A percentile compares a stretch with the other conserved stretches of the same genome.
These are phyloP conservation scores for Nycticryphes semicollaris DNA, from an alignment of 2,113 vertebrate species.

Conservation along the genomic window DNA sequence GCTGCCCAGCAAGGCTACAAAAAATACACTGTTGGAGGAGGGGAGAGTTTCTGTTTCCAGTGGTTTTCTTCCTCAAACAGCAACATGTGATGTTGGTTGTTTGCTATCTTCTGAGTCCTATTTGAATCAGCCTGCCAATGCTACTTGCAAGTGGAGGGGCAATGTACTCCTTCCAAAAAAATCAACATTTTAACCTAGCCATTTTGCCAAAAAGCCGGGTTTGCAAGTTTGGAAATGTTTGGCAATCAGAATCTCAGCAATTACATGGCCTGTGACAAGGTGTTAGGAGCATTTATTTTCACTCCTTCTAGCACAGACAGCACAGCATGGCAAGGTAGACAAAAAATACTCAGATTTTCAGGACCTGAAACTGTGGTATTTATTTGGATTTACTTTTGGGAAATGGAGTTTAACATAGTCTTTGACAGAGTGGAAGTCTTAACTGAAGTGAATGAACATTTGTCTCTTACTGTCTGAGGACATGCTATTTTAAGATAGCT, in stretches of 20 bases:
- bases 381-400: background rate
- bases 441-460: background rate
- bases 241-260: background rate
- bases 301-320: background rate
- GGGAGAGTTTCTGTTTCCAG: background rate
- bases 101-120: background rate
- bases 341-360: background rate
- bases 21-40: accelerated
- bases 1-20: background rate
- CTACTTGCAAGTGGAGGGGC: background rate
- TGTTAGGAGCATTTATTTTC: background rate
- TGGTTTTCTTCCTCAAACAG: background rate
- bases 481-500: background rate
- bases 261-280: background rate
- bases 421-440: background rate
- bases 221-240: background rate
- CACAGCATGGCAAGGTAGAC: background rate
- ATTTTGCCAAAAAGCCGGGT: background rate
- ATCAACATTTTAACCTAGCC: background rate
- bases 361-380: background rate
- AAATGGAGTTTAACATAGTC: background rate
- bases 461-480: background rate
- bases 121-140: background rate
- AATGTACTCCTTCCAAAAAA: background rate
- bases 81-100: background rate